phyloP scores from a whole-genome alignment of 92 coral and sea anemone species.

The Epizoanthus illoricatus region DNA sequence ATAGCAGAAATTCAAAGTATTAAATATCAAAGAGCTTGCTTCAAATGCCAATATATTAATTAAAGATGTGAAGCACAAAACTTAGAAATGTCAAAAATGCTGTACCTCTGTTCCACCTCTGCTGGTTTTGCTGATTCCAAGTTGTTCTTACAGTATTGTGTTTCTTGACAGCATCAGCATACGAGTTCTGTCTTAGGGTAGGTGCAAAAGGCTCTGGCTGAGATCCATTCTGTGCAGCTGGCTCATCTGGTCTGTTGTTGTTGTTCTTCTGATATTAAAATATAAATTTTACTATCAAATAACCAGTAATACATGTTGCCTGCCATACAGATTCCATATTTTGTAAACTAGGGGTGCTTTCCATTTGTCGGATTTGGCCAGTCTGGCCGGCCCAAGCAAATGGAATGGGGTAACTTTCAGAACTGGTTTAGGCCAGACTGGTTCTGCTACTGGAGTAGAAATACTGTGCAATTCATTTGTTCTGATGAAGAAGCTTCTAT shows the following conservation, averaged over 20 bases:
- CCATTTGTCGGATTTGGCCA: too few species aligned
- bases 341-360: too few species aligned
- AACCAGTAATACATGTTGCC: neutral
- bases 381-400: too few species aligned
- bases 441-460: too few species aligned
- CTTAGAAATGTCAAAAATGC: neutral
- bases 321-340: too few species aligned
- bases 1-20: too few species aligned
- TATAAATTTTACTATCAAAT: neutral
- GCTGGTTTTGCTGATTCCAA: slow-evolving; percentile 65
- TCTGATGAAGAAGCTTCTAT: too few species aligned
- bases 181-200: slow-evolving; percentile 38
- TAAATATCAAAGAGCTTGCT: too few species aligned
- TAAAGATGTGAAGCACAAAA: neutral
- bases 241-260: neutral
- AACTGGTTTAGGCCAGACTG: too few species aligned
- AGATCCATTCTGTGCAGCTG: slow-evolving; percentile 25
- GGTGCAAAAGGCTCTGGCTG: neutral
- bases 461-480: too few species aligned
- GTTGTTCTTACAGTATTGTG: slow-evolving; percentile 55
- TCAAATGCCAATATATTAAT: too few species aligned
- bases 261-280: slow-evolving; percentile 5
- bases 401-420: too few species aligned
- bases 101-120: slow-evolving; percentile 46
- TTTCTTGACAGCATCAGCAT: slow-evolving; percentile 73